Percentiles rank a stretch among this genome's conserved stretches.
Evolutionary conservation across 2,888 invertebrate genomes (phyloP).

Genomic region (Electrophaes corylata): DNA sequence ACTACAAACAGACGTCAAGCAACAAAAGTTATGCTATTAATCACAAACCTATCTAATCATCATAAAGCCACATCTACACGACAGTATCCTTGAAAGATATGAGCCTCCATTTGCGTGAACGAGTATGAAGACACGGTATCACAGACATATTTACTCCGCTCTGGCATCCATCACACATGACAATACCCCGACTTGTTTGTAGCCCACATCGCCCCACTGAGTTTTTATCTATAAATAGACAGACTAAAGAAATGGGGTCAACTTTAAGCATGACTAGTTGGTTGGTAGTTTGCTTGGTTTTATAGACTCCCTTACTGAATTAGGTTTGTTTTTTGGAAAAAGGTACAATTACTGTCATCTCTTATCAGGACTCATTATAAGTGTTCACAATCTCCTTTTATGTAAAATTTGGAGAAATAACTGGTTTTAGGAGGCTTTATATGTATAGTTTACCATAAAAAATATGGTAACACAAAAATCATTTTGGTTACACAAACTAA

Average conservation of each 20-base stretch:
- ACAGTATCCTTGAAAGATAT: constrained; percentile 13
- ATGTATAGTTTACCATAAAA: too few relatives aligned
- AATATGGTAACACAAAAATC: too few relatives aligned
- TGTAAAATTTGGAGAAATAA: too few relatives aligned
- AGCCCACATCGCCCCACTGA: constrained; percentile 27
- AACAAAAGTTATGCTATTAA: background rate
- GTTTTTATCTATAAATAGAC: constrained; percentile 14
- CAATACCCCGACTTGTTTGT: constrained; percentile 38
- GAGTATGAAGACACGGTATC: constrained; percentile 32
- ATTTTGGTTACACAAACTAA: too few relatives aligned
- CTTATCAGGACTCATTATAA: too few relatives aligned
- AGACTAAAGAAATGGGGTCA: constrained; percentile 21
- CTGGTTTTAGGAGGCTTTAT: too few relatives aligned
- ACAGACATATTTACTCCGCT: constrained; percentile 26
- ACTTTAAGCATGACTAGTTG: background rate
- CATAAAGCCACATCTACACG: background rate
- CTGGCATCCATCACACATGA: constrained; percentile 36
- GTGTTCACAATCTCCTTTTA: too few relatives aligned
- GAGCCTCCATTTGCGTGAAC: constrained; percentile 32
- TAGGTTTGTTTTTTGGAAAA: too few relatives aligned
- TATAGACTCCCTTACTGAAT: too few relatives aligned
- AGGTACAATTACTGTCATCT: too few relatives aligned
- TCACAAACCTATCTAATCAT: background rate
- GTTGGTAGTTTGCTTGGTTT: too few relatives aligned
- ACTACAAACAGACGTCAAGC: background rate